Base-by-base conservation (phyloP, 1,140 invertebrate species). In the Leptinotarsa texana region DNA sequence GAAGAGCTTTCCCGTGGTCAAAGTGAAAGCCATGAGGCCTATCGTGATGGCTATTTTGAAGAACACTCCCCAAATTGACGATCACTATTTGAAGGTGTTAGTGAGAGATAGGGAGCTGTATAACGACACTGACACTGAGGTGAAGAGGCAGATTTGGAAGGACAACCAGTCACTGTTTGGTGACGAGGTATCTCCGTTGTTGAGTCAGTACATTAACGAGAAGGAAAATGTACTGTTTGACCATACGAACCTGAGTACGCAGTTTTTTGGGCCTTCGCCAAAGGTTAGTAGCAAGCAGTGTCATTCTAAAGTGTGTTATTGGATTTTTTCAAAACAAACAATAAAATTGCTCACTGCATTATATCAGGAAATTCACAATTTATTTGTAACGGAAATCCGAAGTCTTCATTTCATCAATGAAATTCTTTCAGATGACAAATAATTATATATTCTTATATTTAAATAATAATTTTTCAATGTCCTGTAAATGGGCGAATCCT, bases 71-170 rank as follows among this genome's bases (percentile, higher is more conserved):
- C 92, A 95, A 77, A 97, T 99, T 77, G 96, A 98, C 82, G 96
- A 98, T 77, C 95, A 96, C 83, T 96, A 95, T 86, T 87, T 98
- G 22, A 91, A 92, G 82, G 92, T 96, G 42, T 86, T 98, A 73
- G 94, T 98, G 1, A 88, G 93, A 69, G 96, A 99, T 84, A 93
- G 94, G 78, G 95, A 97, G 83, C 86, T 99, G 1, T 99, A 99
- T 85, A 93, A 93, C 79, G 96, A 97, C 76, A 97, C 96, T 22
- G 95, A 98, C 80, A 97, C 96, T 3, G 96, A 98, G 88, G 96
- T 99, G 1, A 99, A 99, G 86, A 87, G 97, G 66, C 97, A 99
- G 84, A 98, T 99, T 73, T 99, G 97, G 97, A 95, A 97, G 83
- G 96, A 98, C 80, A 98, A 98, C 86, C 97, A 98, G 84, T 95